phyloP scores from a whole-genome alignment of 1,140 invertebrate species.

The Apis florea region DNA sequence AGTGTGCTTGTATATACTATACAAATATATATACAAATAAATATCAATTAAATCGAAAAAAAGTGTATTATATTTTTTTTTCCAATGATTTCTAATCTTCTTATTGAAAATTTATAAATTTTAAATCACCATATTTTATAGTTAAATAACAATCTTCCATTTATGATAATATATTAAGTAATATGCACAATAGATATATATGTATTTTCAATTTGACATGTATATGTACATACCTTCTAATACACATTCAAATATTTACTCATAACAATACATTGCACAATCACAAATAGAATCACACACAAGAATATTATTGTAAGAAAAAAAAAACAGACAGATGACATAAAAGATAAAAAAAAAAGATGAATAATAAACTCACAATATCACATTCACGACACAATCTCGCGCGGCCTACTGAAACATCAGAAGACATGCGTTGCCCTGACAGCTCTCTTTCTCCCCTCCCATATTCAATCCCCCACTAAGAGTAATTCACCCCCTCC shows the following conservation, averaged over 20 bases:
- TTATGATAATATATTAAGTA: background rate
- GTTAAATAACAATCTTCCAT: background rate
- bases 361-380: background rate
- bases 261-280: slow-evolving; percentile 2
- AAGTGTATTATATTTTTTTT: background rate
- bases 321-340: slow-evolving; percentile 33
- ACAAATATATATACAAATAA: no score
- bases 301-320: slow-evolving; percentile 13
- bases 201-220: background rate
- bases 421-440: slow-evolving; percentile 49
- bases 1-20: no score
- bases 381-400: slow-evolving; percentile 12
- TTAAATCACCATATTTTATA: background rate
- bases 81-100: background rate
- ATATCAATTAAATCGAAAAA: background rate
- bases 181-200: background rate
- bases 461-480: slow-evolving; percentile 34
- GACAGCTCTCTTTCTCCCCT: slow-evolving; percentile 26
- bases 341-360: background rate
- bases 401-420: slow-evolving; percentile 48
- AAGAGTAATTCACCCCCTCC: slow-evolving; percentile 40
- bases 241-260: slow-evolving; percentile 2
- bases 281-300: slow-evolving; percentile 15
- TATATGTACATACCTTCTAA: slow-evolving; percentile 23
- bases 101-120: background rate